Percentiles rank a stretch among this genome's conserved stretches.
Conservation (phyloP, 1,140 invertebrate species). For the Euura lappo region DNA sequence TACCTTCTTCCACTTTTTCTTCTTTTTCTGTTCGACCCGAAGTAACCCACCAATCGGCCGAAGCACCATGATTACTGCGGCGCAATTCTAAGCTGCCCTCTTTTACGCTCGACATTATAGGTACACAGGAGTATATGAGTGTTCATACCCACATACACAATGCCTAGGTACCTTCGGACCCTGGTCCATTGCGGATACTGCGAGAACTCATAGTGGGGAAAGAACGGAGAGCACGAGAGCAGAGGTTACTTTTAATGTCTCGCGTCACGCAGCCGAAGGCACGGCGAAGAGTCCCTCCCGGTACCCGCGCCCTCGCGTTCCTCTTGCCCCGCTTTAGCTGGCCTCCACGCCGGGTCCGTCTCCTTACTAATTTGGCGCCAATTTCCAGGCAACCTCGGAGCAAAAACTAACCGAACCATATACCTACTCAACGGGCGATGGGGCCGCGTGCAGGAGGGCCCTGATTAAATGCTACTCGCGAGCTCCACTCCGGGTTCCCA, state of each 20-base stretch:
- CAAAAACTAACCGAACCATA: conserved; percentile 63
- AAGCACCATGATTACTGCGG: conserved; percentile 1
- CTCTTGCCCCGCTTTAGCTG: conserved; percentile 19
- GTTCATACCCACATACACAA: neutral
- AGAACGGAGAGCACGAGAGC: conserved; percentile 48
- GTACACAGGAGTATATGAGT: neutral
- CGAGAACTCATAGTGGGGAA: neutral
- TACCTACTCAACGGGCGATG: conserved; percentile 38
- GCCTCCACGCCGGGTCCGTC: conserved; percentile 23
- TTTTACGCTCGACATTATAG: neutral
- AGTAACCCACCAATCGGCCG: neutral
- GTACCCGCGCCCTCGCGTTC: conserved; percentile 34
- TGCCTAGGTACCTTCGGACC: neutral
- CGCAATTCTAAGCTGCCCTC: neutral
- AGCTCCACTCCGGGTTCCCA: conserved; percentile 25
- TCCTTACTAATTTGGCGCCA: conserved; percentile 64
- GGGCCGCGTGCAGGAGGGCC: conserved; percentile 41
- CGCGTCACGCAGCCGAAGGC: conserved; percentile 60
- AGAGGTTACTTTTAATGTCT: conserved; percentile 62
- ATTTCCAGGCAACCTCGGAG: conserved; percentile 60
- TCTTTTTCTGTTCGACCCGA: conserved; percentile 19
- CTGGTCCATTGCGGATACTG: conserved; percentile 8
- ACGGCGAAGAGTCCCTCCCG: conserved; percentile 21
- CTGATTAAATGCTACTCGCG: conserved; percentile 61
- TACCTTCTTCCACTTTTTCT: conserved; percentile 25